A percentile compares a stretch with the other conserved stretches of the same genome.
Conservation (phyloP, 1,140 invertebrate genomes). For the Drosophila santomea region DNA sequence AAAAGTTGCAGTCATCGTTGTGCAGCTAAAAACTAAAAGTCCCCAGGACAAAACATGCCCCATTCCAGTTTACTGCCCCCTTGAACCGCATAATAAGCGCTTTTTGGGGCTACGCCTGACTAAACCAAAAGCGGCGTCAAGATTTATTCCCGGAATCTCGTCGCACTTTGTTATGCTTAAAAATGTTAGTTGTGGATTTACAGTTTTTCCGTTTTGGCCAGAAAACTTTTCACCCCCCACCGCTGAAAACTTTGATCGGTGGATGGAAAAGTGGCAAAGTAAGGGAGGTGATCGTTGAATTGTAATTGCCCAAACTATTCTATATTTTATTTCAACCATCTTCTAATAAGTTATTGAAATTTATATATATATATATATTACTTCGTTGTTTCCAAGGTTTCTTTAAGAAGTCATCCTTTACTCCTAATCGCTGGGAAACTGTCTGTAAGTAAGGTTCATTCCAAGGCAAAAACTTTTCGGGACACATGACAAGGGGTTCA, state of each 20-base stretch:
- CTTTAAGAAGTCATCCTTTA: too few relatives aligned
- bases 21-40: slow-evolving; percentile 38
- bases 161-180: slow-evolving; percentile 75
- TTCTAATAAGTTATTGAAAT: not conserved
- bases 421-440: not conserved
- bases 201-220: slow-evolving; percentile 59
- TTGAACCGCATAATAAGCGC: slow-evolving; percentile 55
- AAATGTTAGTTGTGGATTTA: slow-evolving; percentile 73
- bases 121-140: slow-evolving; percentile 68
- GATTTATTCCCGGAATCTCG: slow-evolving; percentile 70
- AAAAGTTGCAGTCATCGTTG: slow-evolving; percentile 70
- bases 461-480: not conserved
- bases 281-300: not conserved
- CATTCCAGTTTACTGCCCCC: not conserved
- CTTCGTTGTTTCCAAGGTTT: too few relatives aligned
- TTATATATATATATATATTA: too few relatives aligned
- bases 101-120: slow-evolving; percentile 55
- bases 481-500: not conserved
- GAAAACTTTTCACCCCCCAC: slow-evolving; percentile 43
- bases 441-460: not conserved
- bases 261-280: slow-evolving; percentile 11
- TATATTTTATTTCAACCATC: not conserved
- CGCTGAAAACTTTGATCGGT: slow-evolving; percentile 32
- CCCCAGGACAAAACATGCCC: slow-evolving; percentile 25
- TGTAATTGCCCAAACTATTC: not conserved